Percentiles rank a stretch among this genome's conserved stretches.
Evolutionary conservation across 2,888 invertebrate genomes (phyloP).

Genomic region (Brassicogethes aeneus): DNA sequence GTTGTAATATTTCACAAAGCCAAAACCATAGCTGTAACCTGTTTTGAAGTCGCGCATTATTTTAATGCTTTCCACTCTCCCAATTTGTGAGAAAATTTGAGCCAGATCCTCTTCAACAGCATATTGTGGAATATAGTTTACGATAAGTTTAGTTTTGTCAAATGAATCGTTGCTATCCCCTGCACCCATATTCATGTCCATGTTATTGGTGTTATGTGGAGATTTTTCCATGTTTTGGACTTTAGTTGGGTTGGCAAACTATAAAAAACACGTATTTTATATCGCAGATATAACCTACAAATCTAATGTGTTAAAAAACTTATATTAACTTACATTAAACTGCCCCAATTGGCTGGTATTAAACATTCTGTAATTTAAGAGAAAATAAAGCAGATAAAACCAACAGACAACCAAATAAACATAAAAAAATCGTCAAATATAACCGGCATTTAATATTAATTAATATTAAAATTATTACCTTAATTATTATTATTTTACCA

Average conservation of each 20-base stretch:
- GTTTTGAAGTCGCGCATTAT: conserved; percentile 86
- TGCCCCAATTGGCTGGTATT: neutral
- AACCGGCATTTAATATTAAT: neutral
- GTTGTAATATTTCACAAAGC: conserved; percentile 84
- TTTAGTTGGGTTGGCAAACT: neutral
- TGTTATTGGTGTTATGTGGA: neutral
- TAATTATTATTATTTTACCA: too few relatives aligned
- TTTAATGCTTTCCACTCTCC: conserved; percentile 81
- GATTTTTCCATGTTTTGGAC: neutral
- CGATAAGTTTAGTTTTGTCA: conserved; percentile 73
- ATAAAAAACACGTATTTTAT: too few relatives aligned
- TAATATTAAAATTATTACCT: too few relatives aligned
- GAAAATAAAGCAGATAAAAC: neutral
- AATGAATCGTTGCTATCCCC: conserved; percentile 28
- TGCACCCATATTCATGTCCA: conserved; percentile 25
- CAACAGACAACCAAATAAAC: neutral
- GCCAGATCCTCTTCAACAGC: conserved; percentile 87
- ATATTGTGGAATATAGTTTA: conserved; percentile 91
- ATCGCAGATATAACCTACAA: too few relatives aligned
- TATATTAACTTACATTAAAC: neutral
- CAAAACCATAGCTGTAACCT: conserved; percentile 94
- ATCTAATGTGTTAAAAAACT: neutral
- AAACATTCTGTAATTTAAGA: neutral
- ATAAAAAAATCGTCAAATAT: neutral
- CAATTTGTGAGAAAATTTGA: conserved; percentile 80